Evolutionary conservation across 2,888 invertebrate genomes (phyloP), one percentile per base, ranked within the genome.

Genomic region (Pseudococcus longispinus): DNA sequence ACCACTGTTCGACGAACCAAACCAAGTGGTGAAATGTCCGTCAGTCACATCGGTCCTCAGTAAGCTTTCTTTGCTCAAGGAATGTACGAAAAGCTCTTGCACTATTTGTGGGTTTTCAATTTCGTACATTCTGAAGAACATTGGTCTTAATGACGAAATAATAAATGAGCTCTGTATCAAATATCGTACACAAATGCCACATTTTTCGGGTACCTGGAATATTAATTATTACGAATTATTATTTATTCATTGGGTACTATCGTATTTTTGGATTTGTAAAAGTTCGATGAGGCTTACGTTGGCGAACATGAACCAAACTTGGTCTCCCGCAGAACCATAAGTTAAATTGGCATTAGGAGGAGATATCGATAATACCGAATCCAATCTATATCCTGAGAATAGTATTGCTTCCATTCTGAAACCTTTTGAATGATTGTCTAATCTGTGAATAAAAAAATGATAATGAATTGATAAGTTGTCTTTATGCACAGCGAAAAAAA

Each of bases 161-260:
- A 87, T 87, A n/a, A 87, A 87, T 32, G 87, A 87, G 29, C 87
- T 87, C 32, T 83, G 83, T 26, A 87, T 42, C 15, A 84, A 26
- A 20, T 84, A 87, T n/a, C 74, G 42, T 11, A 84, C 83, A 44
- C 87, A 87, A 20, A 87, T 83, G 18, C 83, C 74, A n/a, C 87
- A 87, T 65, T 84, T 84, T 15, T 44, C 74, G 26, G 84, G 32
- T 18, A 82, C 83, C 82, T 86, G 37, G 20, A 37, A 85, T 37
- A 13, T 32, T 8, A 37, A 65, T n/a, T 4, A 32, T 37, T 32
- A 9, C 15, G 6, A 42, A 74, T 23, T 18, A 26, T 26, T 1
- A 32, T 11, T 29, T 26, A 29, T 26, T n/a, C 6, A 26, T 6
- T 4, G 0, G 37, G 9, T 37, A 37, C 4, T 5, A 8, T 37